Evolutionary conservation across 2,113 vertebrate genomes (phyloP), one percentile per base, ranked within the genome.

Genomic region (Paratilapia polleni): DNA sequence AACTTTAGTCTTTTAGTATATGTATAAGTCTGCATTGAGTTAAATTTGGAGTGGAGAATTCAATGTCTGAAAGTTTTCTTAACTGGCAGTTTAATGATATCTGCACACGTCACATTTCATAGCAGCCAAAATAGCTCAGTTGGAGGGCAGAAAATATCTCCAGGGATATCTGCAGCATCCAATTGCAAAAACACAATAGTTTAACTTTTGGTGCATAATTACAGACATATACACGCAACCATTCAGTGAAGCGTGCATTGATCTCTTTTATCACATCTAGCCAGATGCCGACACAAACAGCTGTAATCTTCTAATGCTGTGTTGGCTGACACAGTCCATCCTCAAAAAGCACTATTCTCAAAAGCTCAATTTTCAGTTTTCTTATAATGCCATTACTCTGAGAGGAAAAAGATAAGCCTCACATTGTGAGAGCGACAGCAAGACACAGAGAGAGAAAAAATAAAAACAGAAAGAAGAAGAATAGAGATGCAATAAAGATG

Each of bases 281-380:
- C 73, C 84, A 77, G 84, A 86, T 47, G 7, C 58, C 70, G 77
- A 89, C 84, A 86, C 84, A 86, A 92, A 92, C 83, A 84, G 74
- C 85, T 43, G 86, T 81, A 85, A 93, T 93, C 85, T 89, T 57
- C 62, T 61, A 76, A 75, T 12, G 14, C 59, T 58, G 41, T 61
- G 78, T 49, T 81, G 73, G 74, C 52, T 82, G 86, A 74, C 78
- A 83, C 20, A 81, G 36, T 61, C 59, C 75, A 52, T 84, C 87
- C 82, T 81, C 52, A 75, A 84, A 88, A 82, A 77, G 52, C 34
- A 15, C 70, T 76, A 66, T 79, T 84, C 81, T 81, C 77, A 82
- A 61, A 78, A 43, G 41, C 59, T 81, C 28, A 4, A 60, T 79
- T 88, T 89, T 60, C 56, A 82, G 49, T 89, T 90, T 88, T 88